Evolutionary conservation across 2,113 vertebrate species (phyloP).

Genomic region (Dolichotis patagonum): DNA sequence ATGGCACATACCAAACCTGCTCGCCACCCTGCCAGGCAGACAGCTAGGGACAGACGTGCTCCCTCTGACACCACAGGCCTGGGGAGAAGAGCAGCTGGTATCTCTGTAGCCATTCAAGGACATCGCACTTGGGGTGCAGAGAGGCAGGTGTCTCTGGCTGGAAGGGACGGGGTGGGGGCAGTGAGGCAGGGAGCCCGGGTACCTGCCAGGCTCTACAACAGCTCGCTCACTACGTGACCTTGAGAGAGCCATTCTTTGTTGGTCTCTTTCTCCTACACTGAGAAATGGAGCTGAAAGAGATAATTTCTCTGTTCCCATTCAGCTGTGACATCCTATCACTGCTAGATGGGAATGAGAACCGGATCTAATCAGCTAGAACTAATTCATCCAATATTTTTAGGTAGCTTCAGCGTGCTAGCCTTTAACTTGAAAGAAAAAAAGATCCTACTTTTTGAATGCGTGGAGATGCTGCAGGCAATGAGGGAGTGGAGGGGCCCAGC

Average conservation of each 20-base stretch:
- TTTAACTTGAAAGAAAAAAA: constrained; percentile 17
- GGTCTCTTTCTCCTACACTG: neutral
- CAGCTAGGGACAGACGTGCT: neutral
- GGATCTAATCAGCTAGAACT: constrained; percentile 51
- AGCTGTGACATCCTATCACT: constrained; percentile 23
- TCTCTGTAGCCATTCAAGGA: neutral
- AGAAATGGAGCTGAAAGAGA: neutral
- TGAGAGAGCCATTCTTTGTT: neutral
- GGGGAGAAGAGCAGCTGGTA: neutral
- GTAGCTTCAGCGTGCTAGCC: neutral
- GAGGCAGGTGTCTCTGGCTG: neutral
- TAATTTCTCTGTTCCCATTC: constrained; percentile 27
- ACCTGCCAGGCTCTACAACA: neutral
- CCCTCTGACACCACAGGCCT: neutral
- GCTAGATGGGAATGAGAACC: constrained; percentile 27
- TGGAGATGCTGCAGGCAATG: neutral
- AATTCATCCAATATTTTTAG: constrained; percentile 70
- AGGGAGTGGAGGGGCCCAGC: neutral
- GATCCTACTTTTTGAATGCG: neutral
- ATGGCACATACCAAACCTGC: neutral
- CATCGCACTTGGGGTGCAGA: fast-evolving
- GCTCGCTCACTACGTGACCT: neutral
- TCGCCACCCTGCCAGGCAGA: fast-evolving
- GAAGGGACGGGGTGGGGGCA: neutral
- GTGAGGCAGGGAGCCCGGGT: neutral